A percentile compares a stretch with the other conserved stretches of the same genome.
Evolutionary conservation across 2,888 invertebrate species (phyloP).

Genomic region (Acanthococcus lagerstroemiae): DNA sequence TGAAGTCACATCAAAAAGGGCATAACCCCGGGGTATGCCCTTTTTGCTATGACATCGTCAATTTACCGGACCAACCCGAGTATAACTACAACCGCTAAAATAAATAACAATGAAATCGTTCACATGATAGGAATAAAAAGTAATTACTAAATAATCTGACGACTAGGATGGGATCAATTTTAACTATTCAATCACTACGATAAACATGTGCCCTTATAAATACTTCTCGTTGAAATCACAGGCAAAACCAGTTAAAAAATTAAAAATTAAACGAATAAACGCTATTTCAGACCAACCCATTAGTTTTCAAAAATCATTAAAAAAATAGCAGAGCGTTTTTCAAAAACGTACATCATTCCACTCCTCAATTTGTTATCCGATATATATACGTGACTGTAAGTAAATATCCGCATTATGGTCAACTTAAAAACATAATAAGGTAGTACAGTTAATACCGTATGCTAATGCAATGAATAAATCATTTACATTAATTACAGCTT

Average conservation of each 20-base stretch:
- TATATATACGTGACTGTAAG: background rate
- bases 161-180: background rate
- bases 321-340: too few species aligned
- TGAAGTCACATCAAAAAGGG: too few species aligned
- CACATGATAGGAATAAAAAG: too few species aligned
- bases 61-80: too few species aligned
- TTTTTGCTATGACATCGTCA: too few species aligned
- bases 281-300: background rate
- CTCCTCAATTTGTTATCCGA: background rate
- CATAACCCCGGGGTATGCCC: too few species aligned
- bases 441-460: constrained; percentile 4
- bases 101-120: too few species aligned
- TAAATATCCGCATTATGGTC: constrained; percentile 13
- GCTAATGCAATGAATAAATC: constrained; percentile 1
- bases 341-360: too few species aligned
- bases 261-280: background rate
- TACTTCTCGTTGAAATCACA: background rate
- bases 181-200: background rate
- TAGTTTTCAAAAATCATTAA: background rate
- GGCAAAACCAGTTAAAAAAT: background rate
- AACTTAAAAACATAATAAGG: background rate
- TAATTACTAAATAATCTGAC: background rate
- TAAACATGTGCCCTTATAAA: background rate
- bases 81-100: too few species aligned
- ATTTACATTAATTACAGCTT: constrained; percentile 8